Conservation (phyloP, 2,797 vertebrate genomes). For the Momotus momota region DNA sequence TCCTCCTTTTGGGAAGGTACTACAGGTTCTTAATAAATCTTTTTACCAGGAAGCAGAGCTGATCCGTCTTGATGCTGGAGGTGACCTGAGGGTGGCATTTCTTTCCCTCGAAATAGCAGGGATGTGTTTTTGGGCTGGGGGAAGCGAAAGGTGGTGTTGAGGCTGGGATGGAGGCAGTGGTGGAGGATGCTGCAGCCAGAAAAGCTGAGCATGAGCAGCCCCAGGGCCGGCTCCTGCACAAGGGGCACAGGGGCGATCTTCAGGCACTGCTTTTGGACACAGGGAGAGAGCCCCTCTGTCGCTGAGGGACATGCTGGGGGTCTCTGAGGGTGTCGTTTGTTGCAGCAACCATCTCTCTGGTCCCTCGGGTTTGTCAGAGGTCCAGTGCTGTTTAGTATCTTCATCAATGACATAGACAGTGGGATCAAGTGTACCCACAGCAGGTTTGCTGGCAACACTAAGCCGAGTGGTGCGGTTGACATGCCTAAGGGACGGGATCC, state of each 20-base stretch:
- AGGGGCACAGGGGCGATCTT: background rate
- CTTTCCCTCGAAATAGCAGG: fast-evolving
- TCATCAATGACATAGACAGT: background rate
- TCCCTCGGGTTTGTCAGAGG: background rate
- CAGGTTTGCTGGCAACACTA: background rate
- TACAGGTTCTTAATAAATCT: conserved; percentile 64
- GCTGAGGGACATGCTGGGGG: fast-evolving
- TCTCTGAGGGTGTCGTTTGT: fast-evolving
- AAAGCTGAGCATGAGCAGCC: background rate
- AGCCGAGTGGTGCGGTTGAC: no score
- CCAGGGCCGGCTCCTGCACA: fast-evolving
- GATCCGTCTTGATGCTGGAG: background rate
- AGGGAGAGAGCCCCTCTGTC: no score
- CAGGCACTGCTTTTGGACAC: fast-evolving
- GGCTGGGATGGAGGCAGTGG: fast-evolving
- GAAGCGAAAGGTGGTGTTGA: background rate
- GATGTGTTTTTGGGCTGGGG: background rate
- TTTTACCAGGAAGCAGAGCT: background rate
- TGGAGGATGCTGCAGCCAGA: background rate
- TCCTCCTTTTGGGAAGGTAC: background rate
- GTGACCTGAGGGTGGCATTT: background rate
- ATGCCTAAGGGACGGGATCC: no score
- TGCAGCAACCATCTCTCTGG: no score
- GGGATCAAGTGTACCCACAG: background rate
- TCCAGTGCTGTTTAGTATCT: background rate